Evolutionary conservation across 2,888 invertebrate species (phyloP), one percentile per base, ranked within the genome.

Genomic region (Tridacna crocea): DNA sequence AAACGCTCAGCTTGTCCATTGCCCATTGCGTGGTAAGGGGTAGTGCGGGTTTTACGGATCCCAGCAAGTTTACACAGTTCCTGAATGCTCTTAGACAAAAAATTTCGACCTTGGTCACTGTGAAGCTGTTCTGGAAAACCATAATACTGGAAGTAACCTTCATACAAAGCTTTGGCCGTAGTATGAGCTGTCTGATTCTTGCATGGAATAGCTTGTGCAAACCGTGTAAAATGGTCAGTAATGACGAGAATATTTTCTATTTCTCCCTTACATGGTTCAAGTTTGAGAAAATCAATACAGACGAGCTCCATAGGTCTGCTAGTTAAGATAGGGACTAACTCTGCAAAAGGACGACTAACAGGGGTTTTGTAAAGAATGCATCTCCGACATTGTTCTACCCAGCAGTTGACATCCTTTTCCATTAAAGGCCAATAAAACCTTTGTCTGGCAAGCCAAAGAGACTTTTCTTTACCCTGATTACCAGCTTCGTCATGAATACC

Each of bases 391-490:
- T 47, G n/a, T 24, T 22, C 58, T 17, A 75, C 65, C 2, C 77
- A 81, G 19, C 36, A 17, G 0, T 76, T 72, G 3, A 81, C 63
- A 17, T 13, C 19, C 10, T 81, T 55, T 13, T 66, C 66, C 70
- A 77, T 65, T 19, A 75, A 75, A 0, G 75, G 81, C 70, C 79
- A 84, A 22, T 84, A 84, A 48, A 79, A 84, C 27, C 61, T 12
- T 46, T 79, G 81, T 51, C 74, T 27, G 0, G 79, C 46, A 22
- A 27, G 65, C 13, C 22, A 19, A 8, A 83, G 51, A 6, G 83
- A 81, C 61, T 80, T 85, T 48, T 78, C 80, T 6, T 76, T 46
- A 3, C 83, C 85, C 12, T 86, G 65, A 60, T 91, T 89, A 22
- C 86, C 90, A 22, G 79, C 76, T 17, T 80, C 72, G 17, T 51